Percentiles rank a stretch among this genome's conserved stretches.
phyloP scores from a whole-genome alignment of 2,113 vertebrate species.

The Anguilla japonica region DNA sequence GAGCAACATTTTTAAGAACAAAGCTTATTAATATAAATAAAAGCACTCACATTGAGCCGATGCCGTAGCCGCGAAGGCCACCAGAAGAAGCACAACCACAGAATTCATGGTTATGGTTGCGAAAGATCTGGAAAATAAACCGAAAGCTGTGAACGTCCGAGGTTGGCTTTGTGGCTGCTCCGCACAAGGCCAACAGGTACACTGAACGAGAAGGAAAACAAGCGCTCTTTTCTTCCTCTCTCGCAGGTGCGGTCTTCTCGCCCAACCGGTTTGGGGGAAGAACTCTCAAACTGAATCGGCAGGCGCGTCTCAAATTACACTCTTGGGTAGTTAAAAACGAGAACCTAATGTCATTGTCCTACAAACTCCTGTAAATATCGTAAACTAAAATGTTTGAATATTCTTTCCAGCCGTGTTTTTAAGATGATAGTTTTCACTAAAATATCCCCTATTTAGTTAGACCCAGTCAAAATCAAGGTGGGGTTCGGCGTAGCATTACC shows the following conservation, averaged over 20 bases:
- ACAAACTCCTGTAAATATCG: too few species aligned
- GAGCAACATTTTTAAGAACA: background rate
- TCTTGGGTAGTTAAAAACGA: background rate
- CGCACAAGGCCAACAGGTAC: constrained; percentile 33
- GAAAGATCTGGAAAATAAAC: background rate
- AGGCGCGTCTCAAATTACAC: constrained; percentile 1
- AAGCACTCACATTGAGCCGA: constrained; percentile 49
- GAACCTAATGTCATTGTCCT: too few species aligned
- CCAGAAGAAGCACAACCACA: constrained; percentile 49
- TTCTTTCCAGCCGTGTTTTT: too few species aligned
- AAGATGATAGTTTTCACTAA: background rate
- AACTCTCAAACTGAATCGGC: background rate
- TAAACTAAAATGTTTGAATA: too few species aligned
- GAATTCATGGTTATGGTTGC: constrained; percentile 50
- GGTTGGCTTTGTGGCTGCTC: background rate
- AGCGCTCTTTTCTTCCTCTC: constrained; percentile 22
- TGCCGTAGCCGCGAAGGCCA: constrained; percentile 43
- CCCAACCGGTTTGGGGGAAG: constrained; percentile 59
- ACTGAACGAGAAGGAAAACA: constrained; percentile 8
- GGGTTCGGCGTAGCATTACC: background rate
- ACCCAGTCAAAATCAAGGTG: constrained; percentile 22
- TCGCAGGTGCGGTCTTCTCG: constrained; percentile 58
- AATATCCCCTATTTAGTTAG: constrained; percentile 48
- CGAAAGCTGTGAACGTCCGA: background rate
- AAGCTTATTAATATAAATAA: background rate